Base-by-base conservation (phyloP, 2,113 vertebrate species). In the Tautogolabrus adspersus region DNA sequence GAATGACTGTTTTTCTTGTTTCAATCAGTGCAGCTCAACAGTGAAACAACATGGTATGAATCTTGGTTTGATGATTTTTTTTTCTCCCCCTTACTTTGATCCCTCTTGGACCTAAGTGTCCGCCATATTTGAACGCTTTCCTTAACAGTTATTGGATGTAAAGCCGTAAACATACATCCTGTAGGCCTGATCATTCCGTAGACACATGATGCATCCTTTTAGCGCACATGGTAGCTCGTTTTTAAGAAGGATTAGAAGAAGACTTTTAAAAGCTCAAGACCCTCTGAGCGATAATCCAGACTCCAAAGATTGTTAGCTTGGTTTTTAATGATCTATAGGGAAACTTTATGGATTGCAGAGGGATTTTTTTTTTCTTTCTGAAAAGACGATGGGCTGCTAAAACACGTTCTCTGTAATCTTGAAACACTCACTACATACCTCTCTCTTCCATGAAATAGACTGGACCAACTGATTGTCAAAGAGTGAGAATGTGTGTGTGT, bases 11-110 rank as follows among this genome's bases (percentile, higher is more conserved):
- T 84, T 84, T 75, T 80, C 82, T 77, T 88, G 79, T 90, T 90
- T 79, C 76, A 90, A 80, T 87, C 83, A 81, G 86, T 87, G 90
- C 92, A 92, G 89, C 89, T 92, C 71, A 34, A 75, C 56, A 87
- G 83, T 69, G 75, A 88, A 89, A 87, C 74, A 67, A 79, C 49
- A 30, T 67, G 80, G 68, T 79, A 72, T 81, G 70, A 90, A 81
- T 88, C 79, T 66, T 79, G 63, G 71, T 73, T 84, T 74, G 57
- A 51, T 73, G 21, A 56, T 30, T 74, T 40, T 71, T 66, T 19
- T 22, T 18, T 54, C 52, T 65, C 49, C 40, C 51, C 10, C 52
- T 54, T 57, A 44, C 38, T 52, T 34, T 18, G 6, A 22, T 21
- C 42, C 65, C 66, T 61, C 60, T 52, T 22, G 82, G 81, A 91